Conservation (phyloP, 64 coral and sea anemone species). For the Trachythela sp. region DNA sequence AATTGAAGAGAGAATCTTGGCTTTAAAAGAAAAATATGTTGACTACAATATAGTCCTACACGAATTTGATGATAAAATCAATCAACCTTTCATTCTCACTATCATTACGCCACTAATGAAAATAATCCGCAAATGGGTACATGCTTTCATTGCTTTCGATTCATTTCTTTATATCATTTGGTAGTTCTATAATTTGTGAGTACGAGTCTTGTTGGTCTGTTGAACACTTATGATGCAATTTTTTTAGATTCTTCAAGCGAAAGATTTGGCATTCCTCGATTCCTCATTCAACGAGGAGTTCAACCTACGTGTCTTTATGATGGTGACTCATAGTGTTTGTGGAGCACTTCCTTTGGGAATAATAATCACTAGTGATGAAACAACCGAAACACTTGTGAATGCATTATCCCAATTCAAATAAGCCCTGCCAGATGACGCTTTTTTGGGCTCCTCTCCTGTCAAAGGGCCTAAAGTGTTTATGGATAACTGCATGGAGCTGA, state of each 20-base stretch:
- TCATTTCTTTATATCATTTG: background rate
- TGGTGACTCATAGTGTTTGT: background rate
- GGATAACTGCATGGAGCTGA: constrained; percentile 3
- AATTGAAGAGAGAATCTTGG: background rate
- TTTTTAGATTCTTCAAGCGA: background rate
- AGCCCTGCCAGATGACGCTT: background rate
- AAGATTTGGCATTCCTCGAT: background rate
- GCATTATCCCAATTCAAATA: background rate
- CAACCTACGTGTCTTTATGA: background rate
- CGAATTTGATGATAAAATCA: background rate
- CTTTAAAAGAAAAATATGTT: background rate
- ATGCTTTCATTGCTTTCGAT: no score
- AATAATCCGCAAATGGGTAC: background rate
- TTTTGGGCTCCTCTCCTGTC: background rate
- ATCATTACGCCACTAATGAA: constrained; percentile 1
- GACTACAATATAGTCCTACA: background rate
- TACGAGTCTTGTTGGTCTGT: no score
- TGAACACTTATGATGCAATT: background rate
- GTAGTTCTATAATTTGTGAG: background rate
- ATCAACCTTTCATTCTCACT: background rate
- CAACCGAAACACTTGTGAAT: background rate
- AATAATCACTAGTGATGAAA: background rate
- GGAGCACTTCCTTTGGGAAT: background rate
- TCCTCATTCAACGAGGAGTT: background rate
- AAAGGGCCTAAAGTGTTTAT: constrained; percentile 6